Base-by-base conservation (phyloP, 2,888 invertebrate genomes). In the Elmis aenea region DNA sequence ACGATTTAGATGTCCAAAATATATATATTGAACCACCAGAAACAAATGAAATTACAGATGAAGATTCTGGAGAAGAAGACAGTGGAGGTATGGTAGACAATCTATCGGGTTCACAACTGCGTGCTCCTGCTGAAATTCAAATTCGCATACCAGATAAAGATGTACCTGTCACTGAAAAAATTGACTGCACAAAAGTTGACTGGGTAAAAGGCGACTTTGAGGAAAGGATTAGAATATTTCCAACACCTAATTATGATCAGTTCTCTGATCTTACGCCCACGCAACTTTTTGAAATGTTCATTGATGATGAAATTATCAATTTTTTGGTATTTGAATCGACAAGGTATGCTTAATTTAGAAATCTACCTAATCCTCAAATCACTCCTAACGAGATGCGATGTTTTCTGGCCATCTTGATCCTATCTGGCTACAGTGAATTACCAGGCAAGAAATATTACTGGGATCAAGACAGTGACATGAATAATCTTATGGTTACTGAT, bases 401-500 rank as follows among this genome's bases (percentile, higher is more conserved):
- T 5, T 18, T 18, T 18, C 5, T 18, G 8, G 18, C 18, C 18
- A 18, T 18, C 5, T 8, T 18, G 5, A 18, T 18, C 18, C 8
- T 18, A 18, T 18, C 18, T 18, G 18, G 18, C 18, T 18, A 18
- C 8, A 18, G 8, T 18, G 8, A 5, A 8, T 5, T 18, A 18
- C 18, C 18, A 18, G 5, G 5, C 5, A 18, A 18, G 8, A 5
- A 6, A 18, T 5, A 18, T 18, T 18, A 18, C 18, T 18, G 18
- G 18, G 18, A 18, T 18, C 8, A 5, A 8, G 8, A 18, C 5
- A 18, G 8, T 18, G 18, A 18, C 8, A 6, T 49, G 29, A 29
- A 18, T 3, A 38, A 38, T 13, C 11, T 15, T 2, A 22, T 41
- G 28, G 36, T 42, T 4, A 15, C 9, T 15, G 15, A 28, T 9